Conservation (phyloP, 1,140 invertebrate genomes). For the Dolichoris vasculosae region DNA sequence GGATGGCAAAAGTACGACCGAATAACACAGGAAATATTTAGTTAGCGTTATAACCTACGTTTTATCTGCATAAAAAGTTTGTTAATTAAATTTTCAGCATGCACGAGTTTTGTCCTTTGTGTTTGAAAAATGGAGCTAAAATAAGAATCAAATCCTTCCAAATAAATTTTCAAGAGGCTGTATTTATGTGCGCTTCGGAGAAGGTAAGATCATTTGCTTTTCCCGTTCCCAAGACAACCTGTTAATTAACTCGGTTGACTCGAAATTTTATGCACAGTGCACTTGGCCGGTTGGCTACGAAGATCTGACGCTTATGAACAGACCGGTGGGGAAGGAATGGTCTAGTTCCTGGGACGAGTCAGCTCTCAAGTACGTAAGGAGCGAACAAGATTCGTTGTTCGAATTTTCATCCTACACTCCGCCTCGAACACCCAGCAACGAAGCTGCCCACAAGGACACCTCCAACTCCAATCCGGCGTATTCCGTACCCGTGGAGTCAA, state of each 20-base stretch:
- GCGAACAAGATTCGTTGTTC: conserved; percentile 12
- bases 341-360: conserved; percentile 42
- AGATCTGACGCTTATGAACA: conserved; percentile 45
- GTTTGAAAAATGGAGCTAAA: conserved; percentile 56
- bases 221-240: background rate
- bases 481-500: background rate
- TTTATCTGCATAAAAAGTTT: background rate
- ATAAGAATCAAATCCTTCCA: conserved; percentile 56
- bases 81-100: conserved; percentile 53
- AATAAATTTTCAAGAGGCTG: conserved; percentile 57
- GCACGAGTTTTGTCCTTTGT: conserved; percentile 59
- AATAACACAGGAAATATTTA: conserved; percentile 1
- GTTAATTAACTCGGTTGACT: background rate
- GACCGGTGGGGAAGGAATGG: conserved; percentile 54
- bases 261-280: conserved; percentile 56
- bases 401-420: conserved; percentile 60
- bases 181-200: conserved; percentile 56
- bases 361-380: conserved; percentile 27
- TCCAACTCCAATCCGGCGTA: background rate
- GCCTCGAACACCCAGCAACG: conserved; percentile 57
- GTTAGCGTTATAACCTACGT: conserved; percentile 38
- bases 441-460: conserved; percentile 38
- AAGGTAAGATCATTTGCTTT: conserved; percentile 52
- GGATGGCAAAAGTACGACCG: conserved; percentile 31
- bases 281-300: conserved; percentile 58